A percentile compares a stretch with the other conserved stretches of the same genome.
phyloP scores from a whole-genome alignment of 2,113 vertebrate species.

The Tachysurus vachellii region DNA sequence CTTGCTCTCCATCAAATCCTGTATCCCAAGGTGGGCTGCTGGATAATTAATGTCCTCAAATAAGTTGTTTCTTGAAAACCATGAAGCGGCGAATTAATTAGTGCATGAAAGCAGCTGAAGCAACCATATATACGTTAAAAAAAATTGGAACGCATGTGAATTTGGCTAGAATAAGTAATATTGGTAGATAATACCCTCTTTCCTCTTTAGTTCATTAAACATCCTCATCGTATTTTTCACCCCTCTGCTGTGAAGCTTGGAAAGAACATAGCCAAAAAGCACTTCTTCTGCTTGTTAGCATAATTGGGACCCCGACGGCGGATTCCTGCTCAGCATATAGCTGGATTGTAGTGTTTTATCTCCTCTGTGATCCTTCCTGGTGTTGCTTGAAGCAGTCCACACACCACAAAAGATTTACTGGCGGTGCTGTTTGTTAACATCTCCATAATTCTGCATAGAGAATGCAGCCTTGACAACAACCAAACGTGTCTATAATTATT shows the following conservation, averaged over 20 bases:
- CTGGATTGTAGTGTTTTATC: conserved; percentile 65
- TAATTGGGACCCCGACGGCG: conserved; percentile 71
- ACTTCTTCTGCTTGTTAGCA: conserved; percentile 69
- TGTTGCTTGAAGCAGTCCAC: conserved; percentile 61
- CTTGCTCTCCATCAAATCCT: neutral
- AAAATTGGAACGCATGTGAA: neutral
- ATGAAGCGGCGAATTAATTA: conserved; percentile 35
- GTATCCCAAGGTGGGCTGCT: neutral
- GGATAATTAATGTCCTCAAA: conserved; percentile 36
- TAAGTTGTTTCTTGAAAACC: conserved; percentile 22
- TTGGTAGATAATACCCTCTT: conserved; percentile 40
- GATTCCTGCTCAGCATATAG: conserved; percentile 67
- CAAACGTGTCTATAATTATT: conserved; percentile 70
- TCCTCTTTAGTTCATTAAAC: conserved; percentile 58
- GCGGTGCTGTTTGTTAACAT: conserved; percentile 65
- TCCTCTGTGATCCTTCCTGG: conserved; percentile 64
- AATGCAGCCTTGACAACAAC: conserved; percentile 57
- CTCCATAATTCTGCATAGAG: conserved; percentile 67
- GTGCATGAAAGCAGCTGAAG: conserved; percentile 22
- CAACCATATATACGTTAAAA: neutral
- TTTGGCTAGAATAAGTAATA: neutral
- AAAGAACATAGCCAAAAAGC: conserved; percentile 56
- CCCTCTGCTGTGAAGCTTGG: conserved; percentile 63
- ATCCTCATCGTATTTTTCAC: conserved; percentile 52
- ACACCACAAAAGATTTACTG: conserved; percentile 64